Evolutionary conservation across 2,113 vertebrate genomes (phyloP).

Genomic region (Leptobrachium leishanense): DNA sequence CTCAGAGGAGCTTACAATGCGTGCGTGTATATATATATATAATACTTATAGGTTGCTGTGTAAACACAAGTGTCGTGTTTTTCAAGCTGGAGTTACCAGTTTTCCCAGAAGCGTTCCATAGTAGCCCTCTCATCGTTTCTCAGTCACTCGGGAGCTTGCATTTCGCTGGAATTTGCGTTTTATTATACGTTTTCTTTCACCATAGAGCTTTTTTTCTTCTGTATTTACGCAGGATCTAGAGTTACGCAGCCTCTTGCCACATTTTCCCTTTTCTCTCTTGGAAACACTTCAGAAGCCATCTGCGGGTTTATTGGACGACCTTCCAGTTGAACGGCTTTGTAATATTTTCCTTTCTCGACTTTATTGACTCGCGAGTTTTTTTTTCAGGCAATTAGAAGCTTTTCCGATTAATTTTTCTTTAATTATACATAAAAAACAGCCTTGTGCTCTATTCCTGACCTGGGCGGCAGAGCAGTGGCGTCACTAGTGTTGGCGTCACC

Average conservation of each 20-base stretch:
- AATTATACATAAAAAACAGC: no score
- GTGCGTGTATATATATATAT: no score
- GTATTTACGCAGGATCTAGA: background rate
- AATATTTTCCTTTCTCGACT: background rate
- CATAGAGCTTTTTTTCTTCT: background rate
- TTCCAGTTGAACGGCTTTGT: background rate
- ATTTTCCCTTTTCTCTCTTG: background rate
- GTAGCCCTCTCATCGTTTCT: background rate
- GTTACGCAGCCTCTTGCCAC: background rate
- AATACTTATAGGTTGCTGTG: no score
- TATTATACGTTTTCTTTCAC: background rate
- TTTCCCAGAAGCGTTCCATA: background rate
- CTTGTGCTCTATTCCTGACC: no score
- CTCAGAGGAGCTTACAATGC: no score
- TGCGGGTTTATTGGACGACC: background rate
- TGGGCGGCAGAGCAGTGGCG: no score
- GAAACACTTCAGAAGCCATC: background rate
- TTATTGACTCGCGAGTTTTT: no score
- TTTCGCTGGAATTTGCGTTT: background rate
- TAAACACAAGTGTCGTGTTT: no score
- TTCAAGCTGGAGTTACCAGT: no score
- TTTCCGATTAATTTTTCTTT: background rate
- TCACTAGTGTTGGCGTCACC: no score
- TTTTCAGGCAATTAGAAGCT: background rate
- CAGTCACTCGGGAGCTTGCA: background rate